Base-by-base conservation (phyloP, 2,113 vertebrate genomes). In the Tor tambroides region DNA sequence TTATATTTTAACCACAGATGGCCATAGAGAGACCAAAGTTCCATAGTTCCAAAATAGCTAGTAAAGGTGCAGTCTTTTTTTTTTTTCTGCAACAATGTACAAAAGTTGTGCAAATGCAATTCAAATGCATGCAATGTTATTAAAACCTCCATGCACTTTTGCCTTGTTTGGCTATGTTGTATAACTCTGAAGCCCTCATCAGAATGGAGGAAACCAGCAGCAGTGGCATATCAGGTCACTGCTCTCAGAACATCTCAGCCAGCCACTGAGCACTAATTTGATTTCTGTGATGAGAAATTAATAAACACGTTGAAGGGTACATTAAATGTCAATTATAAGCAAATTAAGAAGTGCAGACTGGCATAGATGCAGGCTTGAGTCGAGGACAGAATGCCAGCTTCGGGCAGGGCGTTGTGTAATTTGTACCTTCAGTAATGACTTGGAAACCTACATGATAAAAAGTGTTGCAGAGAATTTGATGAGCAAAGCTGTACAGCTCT, bases 271-370 rank as follows among this genome's bases (percentile, higher is more conserved):
- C 35, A 32, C 28, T 83, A 79, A 83, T 87, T 75, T 84, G 28
- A 88, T 88, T 88, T 87, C 26, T 43, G 85, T 81, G 74, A 87
- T 90, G 80, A 74, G 75, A 72, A 88, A 80, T 80, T 79, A 88
- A 81, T 84, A 86, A 85, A 85, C 26, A 83, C 38, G 67, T 75
- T 84, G 65, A 86, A 86, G 79, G 75, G 51, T 85, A 84, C 30
- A 77, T 85, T 59, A 76, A 80, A 87, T 87, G 78, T 83, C 80
- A 86, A 85, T 89, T 87, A 91, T 67, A 86, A 82, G 30, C 28
- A 88, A 83, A 89, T 78, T 84, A 87, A 86, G 81, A 88, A 71
- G 79, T 77, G 81, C 78, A 79, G 54, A 63, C 80, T 86, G 88
- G 80, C 78, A 76, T 26, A 35, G 85, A 86, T 30, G 86, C n/a